Conservation (phyloP, 2,113 vertebrate genomes). For the Ursus arctos region DNA sequence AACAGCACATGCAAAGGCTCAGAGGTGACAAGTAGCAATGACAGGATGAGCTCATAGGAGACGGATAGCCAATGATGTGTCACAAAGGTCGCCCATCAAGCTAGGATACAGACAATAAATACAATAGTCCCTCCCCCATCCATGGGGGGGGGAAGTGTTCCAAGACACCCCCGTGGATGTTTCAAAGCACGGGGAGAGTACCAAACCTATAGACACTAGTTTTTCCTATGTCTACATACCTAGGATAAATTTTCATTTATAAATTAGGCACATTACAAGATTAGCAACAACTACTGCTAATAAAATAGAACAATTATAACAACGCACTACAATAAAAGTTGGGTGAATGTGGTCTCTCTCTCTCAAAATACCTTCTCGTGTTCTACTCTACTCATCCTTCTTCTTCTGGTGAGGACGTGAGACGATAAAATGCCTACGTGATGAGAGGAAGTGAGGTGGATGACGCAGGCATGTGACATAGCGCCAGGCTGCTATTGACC, state of each 20-base stretch:
- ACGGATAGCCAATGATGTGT: rapidly evolving
- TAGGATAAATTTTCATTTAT: not conserved
- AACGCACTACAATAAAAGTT: not conserved
- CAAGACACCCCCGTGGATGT: not conserved
- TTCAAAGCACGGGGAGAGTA: not conserved
- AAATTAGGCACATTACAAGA: not conserved
- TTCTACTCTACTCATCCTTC: not conserved
- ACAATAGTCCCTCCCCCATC: not conserved
- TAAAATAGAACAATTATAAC: not conserved
- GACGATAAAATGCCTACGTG: not conserved
- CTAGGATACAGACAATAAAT: not conserved
- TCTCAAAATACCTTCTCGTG: not conserved
- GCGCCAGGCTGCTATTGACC: not conserved
- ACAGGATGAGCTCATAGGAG: rapidly evolving
- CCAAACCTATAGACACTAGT: not conserved
- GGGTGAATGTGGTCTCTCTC: not conserved
- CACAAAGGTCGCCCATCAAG: not conserved
- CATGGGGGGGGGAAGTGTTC: not conserved
- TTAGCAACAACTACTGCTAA: not conserved
- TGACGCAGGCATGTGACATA: not conserved
- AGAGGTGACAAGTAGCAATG: not conserved
- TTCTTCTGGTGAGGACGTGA: not conserved
- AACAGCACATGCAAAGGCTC: not conserved
- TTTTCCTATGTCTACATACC: not conserved
- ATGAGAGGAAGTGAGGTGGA: not conserved